Base-by-base conservation (phyloP, 2,888 invertebrate genomes). In the Ormyrus pomaceus region DNA sequence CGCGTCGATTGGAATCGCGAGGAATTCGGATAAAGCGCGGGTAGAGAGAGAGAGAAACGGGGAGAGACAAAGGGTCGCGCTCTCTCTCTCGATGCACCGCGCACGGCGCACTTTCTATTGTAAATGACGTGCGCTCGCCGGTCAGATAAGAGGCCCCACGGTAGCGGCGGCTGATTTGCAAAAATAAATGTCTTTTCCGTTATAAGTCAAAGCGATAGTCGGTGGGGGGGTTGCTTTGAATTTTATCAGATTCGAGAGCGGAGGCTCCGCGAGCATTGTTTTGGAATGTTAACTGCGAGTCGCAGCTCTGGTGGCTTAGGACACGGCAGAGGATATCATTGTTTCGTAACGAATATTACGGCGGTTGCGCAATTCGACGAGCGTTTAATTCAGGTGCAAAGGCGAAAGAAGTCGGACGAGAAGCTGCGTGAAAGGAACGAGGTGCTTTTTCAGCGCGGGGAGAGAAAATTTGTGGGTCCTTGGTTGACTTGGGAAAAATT, bases 1-100 rank as follows among this genome's bases (percentile, higher is more conserved):
- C 64, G 73, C 80, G 68, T 59, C 70, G 78, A 81, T 81, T 75
- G 70, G 70, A 70, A 81, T 81, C 79, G 55, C 79, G 76, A 69
- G 68, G 82, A 79, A 82, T 82, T 82, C 77, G 34, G 79, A 58
- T 79, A 82, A 19, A 19, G 19, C 19, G 19, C 19, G 19, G 19
- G 13, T 13, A 13, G 13, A 19, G 19, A 19, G 19, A 19, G 1
- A 19, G 19, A 19, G 19, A 19, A 19, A 76, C 46, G 50, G 62
- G 6, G n/a, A 58, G 66, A 68, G 72, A 81, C 81, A 81, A 81
- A 78, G 66, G 80, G 65, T 56, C 19, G 19, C 19, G 19, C 19
- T 19, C 19, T 62, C 50, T 13, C 34, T 62, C 50, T 13, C 34
- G 62, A 62, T 61, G 55, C 6, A 7, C 53, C 53, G 50, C 69